phyloP scores from a whole-genome alignment of 1,140 invertebrate genomes.

The Bursaphelenchus mucronatus region DNA sequence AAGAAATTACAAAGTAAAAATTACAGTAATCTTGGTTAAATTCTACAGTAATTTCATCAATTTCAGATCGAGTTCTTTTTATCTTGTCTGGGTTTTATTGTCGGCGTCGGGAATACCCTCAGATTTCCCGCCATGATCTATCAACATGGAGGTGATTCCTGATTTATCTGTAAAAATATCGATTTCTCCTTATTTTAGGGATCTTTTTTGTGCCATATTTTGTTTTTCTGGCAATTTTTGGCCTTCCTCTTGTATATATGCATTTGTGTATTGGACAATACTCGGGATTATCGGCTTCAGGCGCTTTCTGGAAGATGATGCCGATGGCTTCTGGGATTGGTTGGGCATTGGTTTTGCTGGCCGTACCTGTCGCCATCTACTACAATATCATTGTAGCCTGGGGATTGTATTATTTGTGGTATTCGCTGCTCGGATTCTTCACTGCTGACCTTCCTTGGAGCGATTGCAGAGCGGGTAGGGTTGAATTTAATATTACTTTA shows the following conservation, averaged over 20 bases:
- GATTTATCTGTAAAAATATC: neutral
- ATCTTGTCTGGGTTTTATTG: slow-evolving; percentile 59
- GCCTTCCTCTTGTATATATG: slow-evolving; percentile 57
- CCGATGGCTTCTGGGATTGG: slow-evolving; percentile 61
- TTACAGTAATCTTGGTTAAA: neutral
- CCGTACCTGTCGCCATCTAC: slow-evolving; percentile 63
- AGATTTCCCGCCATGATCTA: slow-evolving; percentile 58
- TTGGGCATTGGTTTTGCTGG: slow-evolving; percentile 63
- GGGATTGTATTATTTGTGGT: slow-evolving; percentile 62
- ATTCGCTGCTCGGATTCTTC: slow-evolving; percentile 52
- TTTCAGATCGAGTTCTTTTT: slow-evolving; percentile 59
- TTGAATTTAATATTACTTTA: slow-evolving; percentile 22
- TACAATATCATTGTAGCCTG: slow-evolving; percentile 64
- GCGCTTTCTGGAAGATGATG: slow-evolving; percentile 55
- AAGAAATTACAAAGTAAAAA: slow-evolving; percentile 1
- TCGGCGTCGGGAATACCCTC: slow-evolving; percentile 59
- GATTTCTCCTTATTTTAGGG: slow-evolving; percentile 31
- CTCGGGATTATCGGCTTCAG: slow-evolving; percentile 52
- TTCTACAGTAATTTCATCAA: neutral
- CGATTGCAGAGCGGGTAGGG: slow-evolving; percentile 34
- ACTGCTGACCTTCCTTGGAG: slow-evolving; percentile 38
- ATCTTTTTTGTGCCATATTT: slow-evolving; percentile 59
- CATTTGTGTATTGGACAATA: slow-evolving; percentile 56
- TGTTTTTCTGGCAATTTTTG: slow-evolving; percentile 53
- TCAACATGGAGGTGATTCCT: slow-evolving; percentile 42